Conservation (phyloP, 1,140 invertebrate species). For the Plodia interpunctella region DNA sequence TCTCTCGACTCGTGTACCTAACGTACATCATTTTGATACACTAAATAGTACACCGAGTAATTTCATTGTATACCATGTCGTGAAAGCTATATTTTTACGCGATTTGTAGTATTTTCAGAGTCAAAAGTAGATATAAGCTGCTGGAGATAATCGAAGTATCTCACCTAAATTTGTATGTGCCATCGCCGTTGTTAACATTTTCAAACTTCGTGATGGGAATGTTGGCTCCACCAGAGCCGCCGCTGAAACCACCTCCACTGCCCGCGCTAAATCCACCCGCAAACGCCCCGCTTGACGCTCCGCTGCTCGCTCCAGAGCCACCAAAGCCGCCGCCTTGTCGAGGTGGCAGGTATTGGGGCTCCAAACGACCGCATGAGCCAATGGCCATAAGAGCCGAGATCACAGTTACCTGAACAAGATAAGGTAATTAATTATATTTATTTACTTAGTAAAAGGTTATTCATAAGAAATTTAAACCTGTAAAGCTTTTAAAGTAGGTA, state of each 20-base stretch:
- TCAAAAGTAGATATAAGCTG: not conserved
- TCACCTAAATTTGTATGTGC: constrained; percentile 75
- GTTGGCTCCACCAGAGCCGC: constrained; percentile 31
- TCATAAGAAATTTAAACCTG: too few species aligned
- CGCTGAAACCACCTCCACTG: constrained; percentile 19
- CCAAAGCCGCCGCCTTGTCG: constrained; percentile 35
- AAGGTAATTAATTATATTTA: not conserved
- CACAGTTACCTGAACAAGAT: constrained; percentile 40
- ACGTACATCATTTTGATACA: too few species aligned
- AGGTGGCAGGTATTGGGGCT: constrained; percentile 62
- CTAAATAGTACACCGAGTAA: too few species aligned
- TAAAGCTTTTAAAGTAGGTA: too few species aligned
- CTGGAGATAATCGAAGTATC: constrained; percentile 14
- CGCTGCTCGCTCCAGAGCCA: not conserved
- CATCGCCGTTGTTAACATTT: constrained; percentile 78
- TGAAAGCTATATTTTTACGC: too few species aligned
- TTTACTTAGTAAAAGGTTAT: not conserved
- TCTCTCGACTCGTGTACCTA: too few species aligned
- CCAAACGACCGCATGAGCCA: constrained; percentile 51
- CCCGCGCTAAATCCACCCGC: constrained; percentile 16
- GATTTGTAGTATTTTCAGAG: too few species aligned
- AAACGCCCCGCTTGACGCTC: not conserved
- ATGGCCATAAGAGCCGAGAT: constrained; percentile 42
- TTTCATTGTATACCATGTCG: too few species aligned
- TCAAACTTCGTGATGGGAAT: constrained; percentile 77